Evolutionary conservation across 2,888 invertebrate genomes (phyloP).

Genomic region (Lamellibrachia columna): DNA sequence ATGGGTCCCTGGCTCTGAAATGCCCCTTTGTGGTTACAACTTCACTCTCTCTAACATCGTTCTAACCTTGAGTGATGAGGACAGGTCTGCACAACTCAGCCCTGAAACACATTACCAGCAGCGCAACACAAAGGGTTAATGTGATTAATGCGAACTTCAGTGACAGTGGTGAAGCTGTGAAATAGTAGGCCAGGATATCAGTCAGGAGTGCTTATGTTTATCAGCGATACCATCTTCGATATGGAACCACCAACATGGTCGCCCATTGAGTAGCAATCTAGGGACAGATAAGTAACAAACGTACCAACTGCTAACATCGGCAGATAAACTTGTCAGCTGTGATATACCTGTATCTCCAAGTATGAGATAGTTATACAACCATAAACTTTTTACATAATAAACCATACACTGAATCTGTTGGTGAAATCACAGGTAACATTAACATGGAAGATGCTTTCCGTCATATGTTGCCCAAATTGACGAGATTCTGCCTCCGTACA

Average conservation of each 20-base stretch:
- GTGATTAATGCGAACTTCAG: slow-evolving; percentile 8
- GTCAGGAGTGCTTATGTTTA: not conserved
- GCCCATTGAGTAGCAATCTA: not conserved
- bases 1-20: not conserved
- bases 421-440: not conserved
- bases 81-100: not conserved
- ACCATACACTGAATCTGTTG: not conserved
- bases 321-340: not conserved
- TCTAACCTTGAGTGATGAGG: not conserved
- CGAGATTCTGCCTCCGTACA: too few relatives aligned
- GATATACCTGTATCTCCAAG: not conserved
- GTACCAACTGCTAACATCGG: not conserved
- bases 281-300: not conserved
- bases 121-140: not conserved
- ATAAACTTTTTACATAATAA: not conserved
- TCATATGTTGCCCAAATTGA: too few relatives aligned
- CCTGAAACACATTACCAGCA: not conserved
- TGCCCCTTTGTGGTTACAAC: not conserved
- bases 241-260: not conserved
- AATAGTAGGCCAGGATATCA: not conserved
- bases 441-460: too few relatives aligned
- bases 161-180: not conserved
- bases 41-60: not conserved
- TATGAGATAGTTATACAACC: not conserved
- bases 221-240: slow-evolving; percentile 1